phyloP scores from a whole-genome alignment of 2,888 invertebrate genomes.

The Hermaeophaga mercurialis region DNA sequence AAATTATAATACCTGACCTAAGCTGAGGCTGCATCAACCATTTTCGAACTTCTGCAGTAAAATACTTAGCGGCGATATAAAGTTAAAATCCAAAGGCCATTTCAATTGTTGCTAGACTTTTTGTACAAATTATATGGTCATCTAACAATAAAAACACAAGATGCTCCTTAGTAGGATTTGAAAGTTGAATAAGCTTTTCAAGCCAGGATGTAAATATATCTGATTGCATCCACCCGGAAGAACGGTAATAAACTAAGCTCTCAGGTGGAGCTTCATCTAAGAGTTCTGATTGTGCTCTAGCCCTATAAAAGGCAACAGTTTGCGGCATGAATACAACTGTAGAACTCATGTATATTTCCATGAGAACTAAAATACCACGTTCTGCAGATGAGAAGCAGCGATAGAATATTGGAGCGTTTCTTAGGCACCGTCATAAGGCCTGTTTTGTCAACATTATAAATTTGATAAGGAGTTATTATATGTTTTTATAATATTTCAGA shows the following conservation, averaged over 20 bases:
- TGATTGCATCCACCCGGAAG: not conserved
- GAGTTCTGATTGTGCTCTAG: not conserved
- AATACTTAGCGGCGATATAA: conserved; percentile 38
- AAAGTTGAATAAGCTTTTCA: not conserved
- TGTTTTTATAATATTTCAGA: not conserved
- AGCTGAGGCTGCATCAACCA: conserved; percentile 40
- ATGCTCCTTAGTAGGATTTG: not conserved
- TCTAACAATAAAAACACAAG: not conserved
- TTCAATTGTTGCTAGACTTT: not conserved
- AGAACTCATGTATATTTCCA: not conserved
- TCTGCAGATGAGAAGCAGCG: not conserved
- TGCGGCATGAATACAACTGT: not conserved
- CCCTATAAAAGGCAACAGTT: not conserved
- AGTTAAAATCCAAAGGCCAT: conserved; percentile 44
- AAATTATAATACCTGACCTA: conserved; percentile 39
- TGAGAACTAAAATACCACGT: not conserved
- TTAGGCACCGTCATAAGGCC: not conserved
- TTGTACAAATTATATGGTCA: not conserved
- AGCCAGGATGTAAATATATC: not conserved
- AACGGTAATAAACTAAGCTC: not conserved
- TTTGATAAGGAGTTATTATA: not conserved
- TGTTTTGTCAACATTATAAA: not conserved
- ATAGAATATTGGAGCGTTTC: not conserved
- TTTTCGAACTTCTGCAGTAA: conserved; percentile 18
- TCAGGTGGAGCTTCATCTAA: not conserved